Base-by-base conservation (phyloP, 2,888 invertebrate species). In the Steinernema scapterisci region DNA sequence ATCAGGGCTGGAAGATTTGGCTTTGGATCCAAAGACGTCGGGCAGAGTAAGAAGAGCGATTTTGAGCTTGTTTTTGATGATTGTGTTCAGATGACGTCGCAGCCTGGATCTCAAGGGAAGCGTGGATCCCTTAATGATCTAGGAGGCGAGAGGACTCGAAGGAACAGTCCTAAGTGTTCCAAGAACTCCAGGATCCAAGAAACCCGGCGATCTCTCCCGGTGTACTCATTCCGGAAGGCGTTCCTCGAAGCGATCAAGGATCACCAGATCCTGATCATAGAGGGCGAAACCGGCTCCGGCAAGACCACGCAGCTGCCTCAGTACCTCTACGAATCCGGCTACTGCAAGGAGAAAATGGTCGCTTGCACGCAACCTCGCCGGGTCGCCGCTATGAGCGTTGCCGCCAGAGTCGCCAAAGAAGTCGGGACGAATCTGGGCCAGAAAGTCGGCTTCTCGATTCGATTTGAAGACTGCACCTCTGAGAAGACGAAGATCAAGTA, bases 371-470 rank as follows among this genome's bases (percentile, higher is more conserved):
- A 96, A 88, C 97, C 95, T 0, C 91, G 97, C 81, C 91, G 97
- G 88, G 99, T 99, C 0, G 99, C 99, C 25, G 97, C 99, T 1
- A 99, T 99, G 99, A 95, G 95, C 16, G 99, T 99, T 27, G 95
- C 99, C 23, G 93, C 97, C 2, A 92, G 99, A 88, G 99, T 99
- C 0, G 94, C 97, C 1, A 94, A 97, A 88, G 99, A 38, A 38
- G 3, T 38, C 38, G 38, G 38, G 9, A 6, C 5, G 5, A 3
- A 9, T 38, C 9, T 38, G 38, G 38, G 38, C 9, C 38, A 38
- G 9, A 9, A 38, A 38, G 38, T 38, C 38, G 5, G 38, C 38
- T 92, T 92, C 88, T 91, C 91, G 82, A 99, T 99, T 85, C 91
- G 99, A 83, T 99, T 99, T 90, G 99, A 99, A 90, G 99, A 99